Conservation (phyloP, 2,888 invertebrate species). For the Phlogophora meticulosa region DNA sequence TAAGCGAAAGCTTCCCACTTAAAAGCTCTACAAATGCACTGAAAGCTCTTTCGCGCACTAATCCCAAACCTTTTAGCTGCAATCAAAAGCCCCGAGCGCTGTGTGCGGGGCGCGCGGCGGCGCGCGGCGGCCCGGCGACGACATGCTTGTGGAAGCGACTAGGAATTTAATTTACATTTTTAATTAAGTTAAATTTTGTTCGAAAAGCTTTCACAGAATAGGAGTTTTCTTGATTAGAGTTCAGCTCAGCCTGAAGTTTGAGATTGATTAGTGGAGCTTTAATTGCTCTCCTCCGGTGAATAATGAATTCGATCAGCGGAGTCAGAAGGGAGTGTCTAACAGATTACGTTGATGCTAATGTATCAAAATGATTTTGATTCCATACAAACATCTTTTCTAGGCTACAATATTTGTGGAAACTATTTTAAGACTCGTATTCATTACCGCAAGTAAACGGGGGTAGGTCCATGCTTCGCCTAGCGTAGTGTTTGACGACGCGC, state of each 20-base stretch:
- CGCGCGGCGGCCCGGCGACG: conserved; percentile 75
- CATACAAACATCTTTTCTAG: conserved; percentile 25
- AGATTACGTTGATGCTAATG: conserved; percentile 80
- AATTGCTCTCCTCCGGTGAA: conserved; percentile 90
- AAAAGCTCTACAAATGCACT: conserved; percentile 92
- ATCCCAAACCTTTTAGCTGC: conserved; percentile 92
- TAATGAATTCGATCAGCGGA: conserved; percentile 90
- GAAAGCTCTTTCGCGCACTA: conserved; percentile 92
- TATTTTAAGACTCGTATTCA: not conserved
- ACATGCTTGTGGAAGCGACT: conserved; percentile 91
- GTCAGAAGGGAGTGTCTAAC: conserved; percentile 82
- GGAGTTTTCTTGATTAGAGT: conserved; percentile 91
- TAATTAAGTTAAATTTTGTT: conserved; percentile 91
- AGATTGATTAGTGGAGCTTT: conserved; percentile 91
- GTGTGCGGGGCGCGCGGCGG: conserved; percentile 72
- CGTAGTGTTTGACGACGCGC: conserved; percentile 68
- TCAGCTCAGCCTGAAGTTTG: conserved; percentile 90
- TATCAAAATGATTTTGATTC: conserved; percentile 75
- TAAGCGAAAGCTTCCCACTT: conserved; percentile 91
- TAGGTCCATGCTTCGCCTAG: conserved; percentile 75
- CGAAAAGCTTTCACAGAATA: conserved; percentile 91
- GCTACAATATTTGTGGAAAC: not conserved
- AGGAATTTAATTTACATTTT: conserved; percentile 92
- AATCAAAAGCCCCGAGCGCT: conserved; percentile 90
- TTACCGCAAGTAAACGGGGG: conserved; percentile 33